A percentile compares a stretch with the other conserved stretches of the same genome.
phyloP scores from a whole-genome alignment of 2,113 vertebrate species.

The Pitta sordida region DNA sequence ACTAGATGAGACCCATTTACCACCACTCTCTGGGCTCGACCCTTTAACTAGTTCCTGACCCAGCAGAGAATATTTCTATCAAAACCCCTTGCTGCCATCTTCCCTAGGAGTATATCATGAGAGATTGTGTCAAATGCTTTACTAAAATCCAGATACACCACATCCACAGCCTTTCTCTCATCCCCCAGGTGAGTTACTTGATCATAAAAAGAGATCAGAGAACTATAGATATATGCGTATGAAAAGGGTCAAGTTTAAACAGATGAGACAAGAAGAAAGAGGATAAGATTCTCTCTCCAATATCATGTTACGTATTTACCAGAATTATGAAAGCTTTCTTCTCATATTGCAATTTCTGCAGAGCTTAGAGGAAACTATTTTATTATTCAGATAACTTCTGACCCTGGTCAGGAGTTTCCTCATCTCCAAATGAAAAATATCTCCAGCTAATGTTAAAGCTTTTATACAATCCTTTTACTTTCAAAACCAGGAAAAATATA shows the following conservation, averaged over 20 bases:
- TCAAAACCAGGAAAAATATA: background rate
- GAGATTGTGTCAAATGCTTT: too few species aligned
- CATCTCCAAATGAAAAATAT: background rate
- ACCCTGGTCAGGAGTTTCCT: background rate
- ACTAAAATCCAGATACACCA: too few species aligned
- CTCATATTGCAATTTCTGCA: background rate
- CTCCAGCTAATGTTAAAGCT: background rate
- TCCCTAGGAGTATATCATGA: too few species aligned
- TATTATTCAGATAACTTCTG: constrained; percentile 2
- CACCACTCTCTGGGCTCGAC: too few species aligned
- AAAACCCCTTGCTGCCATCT: too few species aligned
- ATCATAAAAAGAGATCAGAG: too few species aligned
- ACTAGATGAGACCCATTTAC: too few species aligned
- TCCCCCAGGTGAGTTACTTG: too few species aligned
- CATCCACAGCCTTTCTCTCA: too few species aligned
- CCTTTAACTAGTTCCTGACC: too few species aligned
- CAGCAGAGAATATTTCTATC: too few species aligned
- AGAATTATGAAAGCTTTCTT: background rate
- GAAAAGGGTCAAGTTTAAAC: background rate
- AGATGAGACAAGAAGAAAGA: background rate
- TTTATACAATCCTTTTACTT: background rate
- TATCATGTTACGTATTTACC: background rate
- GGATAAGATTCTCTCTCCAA: background rate
- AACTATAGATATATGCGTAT: background rate
- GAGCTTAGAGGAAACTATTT: background rate